Base-by-base conservation (phyloP, 2,113 vertebrate species). In the Tringa solitaria region DNA sequence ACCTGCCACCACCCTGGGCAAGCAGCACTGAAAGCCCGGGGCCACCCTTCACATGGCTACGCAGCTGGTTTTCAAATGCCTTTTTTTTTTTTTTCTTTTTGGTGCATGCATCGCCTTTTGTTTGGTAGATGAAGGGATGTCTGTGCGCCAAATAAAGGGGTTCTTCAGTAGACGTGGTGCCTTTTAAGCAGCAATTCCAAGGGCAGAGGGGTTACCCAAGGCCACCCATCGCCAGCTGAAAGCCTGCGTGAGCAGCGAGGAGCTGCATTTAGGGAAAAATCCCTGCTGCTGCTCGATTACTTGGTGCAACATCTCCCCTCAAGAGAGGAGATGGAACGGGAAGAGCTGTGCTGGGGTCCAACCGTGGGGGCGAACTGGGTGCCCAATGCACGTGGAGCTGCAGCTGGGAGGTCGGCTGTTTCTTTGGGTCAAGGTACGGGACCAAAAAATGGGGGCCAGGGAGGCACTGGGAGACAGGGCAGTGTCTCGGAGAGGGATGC, bases 121-220 rank as follows among this genome's bases (percentile, higher is more conserved):
- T 93, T 84, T 67, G 28, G 57, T 9, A 56, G 64, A 60, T 87
- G 93, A 96, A 96, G 86, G 65, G 84, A 79, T 79, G 84, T 45
- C 92, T 97, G 95, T 94, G 56, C 2, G 4, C n/a, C 61, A 65
- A 70, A 96, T 75, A 87, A 94, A 78, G 61, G 45, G 56, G 27
- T 80, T 92, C 83, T 94, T 96, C 95, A 94, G 33, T 6, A 70
- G 56, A 50, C 88, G 23, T n/a, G 51, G 45, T 94, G 85, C 63
- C 30, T 72, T 95, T 84, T 74, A 48, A 83, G 24, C 37, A 0
- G 8, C 46, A 65, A 2, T 35, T 26, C 51, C 24, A 30, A 68
- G 48, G 63, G 59, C 56, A 57, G 63, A 78, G 68, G 63, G 86
- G 76, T 84, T 57, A 94, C 65, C 83, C 48, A 18, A 87, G 86